Base-by-base conservation (phyloP, 1,140 invertebrate species). In the Apocrypta bakeri region DNA sequence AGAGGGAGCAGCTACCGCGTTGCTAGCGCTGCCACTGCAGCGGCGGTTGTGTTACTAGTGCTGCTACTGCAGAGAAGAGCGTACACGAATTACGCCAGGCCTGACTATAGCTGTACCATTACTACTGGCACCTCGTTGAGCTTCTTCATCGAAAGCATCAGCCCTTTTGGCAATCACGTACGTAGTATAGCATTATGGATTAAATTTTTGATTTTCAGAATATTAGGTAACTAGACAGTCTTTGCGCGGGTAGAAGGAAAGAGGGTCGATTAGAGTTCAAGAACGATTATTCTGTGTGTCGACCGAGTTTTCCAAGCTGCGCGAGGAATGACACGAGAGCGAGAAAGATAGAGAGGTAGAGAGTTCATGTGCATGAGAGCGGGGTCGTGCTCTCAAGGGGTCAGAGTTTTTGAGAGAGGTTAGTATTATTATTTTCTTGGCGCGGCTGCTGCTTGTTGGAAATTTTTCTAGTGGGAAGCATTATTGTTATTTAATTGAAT, bases 271-370 rank as follows among this genome's bases (percentile, higher is more conserved):
- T n/a, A n/a, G n/a, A n/a, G n/a, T n/a, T n/a, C n/a, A n/a, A n/a
- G n/a, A n/a, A n/a, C n/a, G n/a, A n/a, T n/a, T n/a, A n/a, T n/a
- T 48, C 0, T 56, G 48, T 56, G 48, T 56, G 48, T 56, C 48
- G 48, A 56, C 48, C 48, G 48, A 56, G 21, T 56, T 56, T 56
- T 56, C 48, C 48, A 21, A 56, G 48, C 48, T 56, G 21, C 37
- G 40, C 8, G 31, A 8, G 31, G 83, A 82, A 75, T 68, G 64
- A 77, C 78, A 84, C 63, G 83, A 48, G 69, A 78, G 27, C 77
- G 85, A 85, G 77, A 29, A 69, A 42, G 2, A 75, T 68, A 66
- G 42, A 69, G 69, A 48, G 42, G 21, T 17, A 56, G 48, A n/a
- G 17, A 56, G 48, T 56, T 56, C 48, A 56, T 56, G 21, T 27